These are phyloP conservation scores for Agriopis marginaria DNA, from an alignment of 2,888 invertebrate species.

Conservation along the genomic window DNA sequence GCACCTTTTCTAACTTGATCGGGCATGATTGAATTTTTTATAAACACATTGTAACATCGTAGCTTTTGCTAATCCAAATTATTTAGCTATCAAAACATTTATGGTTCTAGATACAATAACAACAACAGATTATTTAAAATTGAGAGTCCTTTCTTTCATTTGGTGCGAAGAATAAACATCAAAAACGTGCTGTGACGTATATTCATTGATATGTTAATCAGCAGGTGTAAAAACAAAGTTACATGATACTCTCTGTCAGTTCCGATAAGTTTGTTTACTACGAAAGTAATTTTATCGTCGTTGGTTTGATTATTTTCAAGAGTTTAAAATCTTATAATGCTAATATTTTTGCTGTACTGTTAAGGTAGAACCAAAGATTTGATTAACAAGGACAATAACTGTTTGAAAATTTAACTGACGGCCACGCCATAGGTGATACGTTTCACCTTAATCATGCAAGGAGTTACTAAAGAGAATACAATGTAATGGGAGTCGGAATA, in stretches of 20 bases:
- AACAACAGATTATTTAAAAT: neutral
- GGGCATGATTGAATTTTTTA: neutral
- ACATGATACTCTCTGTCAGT: neutral
- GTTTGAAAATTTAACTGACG: no score
- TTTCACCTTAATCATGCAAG: no score
- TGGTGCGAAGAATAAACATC: slow-evolving; percentile 1
- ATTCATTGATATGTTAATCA: slow-evolving; percentile 58
- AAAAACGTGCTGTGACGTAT: slow-evolving; percentile 47
- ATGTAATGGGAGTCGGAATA: no score
- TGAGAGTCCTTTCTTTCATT: neutral
- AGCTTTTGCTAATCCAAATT: no score
- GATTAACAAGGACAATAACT: no score
- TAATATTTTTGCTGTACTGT: no score
- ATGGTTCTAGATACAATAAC: neutral
- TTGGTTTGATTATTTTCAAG: neutral
- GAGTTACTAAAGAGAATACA: no score
- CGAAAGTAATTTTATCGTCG: neutral
- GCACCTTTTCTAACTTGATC: neutral
- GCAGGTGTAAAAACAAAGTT: slow-evolving; percentile 54
- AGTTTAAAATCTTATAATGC: neutral
- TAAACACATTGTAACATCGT: neutral
- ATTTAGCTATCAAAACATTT: no score
- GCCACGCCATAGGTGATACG: no score
- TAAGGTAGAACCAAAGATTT: no score
- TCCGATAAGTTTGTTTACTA: neutral